Percentiles rank a stretch among this genome's conserved stretches.
Evolutionary conservation across 1,140 invertebrate species (phyloP).

Genomic region (Stegodyphus dumicola): DNA sequence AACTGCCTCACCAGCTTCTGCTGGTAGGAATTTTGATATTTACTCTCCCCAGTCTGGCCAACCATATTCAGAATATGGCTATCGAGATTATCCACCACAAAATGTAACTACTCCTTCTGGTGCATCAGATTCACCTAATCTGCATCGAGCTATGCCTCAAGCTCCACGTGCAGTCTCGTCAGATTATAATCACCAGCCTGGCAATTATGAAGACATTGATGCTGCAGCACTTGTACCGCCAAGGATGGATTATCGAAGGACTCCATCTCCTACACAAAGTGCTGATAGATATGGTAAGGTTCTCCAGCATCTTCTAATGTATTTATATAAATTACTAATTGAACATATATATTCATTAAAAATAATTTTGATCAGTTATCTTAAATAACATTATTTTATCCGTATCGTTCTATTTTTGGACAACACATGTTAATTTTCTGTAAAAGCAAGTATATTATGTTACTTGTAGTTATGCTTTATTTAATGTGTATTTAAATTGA

Average conservation of each 20-base stretch:
- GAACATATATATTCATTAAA: too few species aligned
- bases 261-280: slow-evolving; percentile 75
- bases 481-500: too few species aligned
- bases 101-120: slow-evolving; percentile 56
- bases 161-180: slow-evolving; percentile 58
- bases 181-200: slow-evolving; percentile 73
- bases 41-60: slow-evolving; percentile 30
- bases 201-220: slow-evolving; percentile 77
- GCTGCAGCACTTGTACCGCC: slow-evolving; percentile 72
- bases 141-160: slow-evolving; percentile 68
- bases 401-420: too few species aligned
- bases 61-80: slow-evolving; percentile 47
- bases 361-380: too few species aligned
- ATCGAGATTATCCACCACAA: slow-evolving; percentile 55
- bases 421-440: too few species aligned
- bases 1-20: slow-evolving; percentile 48
- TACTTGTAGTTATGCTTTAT: too few species aligned
- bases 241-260: slow-evolving; percentile 78
- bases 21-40: slow-evolving; percentile 38
- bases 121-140: slow-evolving; percentile 73
- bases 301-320: background rate
- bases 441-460: too few species aligned
- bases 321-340: too few species aligned
- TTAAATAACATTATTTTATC: too few species aligned
- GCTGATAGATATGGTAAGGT: slow-evolving; percentile 74